Percentiles rank a stretch among this genome's conserved stretches.
phyloP scores from a whole-genome alignment of 2,888 invertebrate genomes.

The Branchipolynoe longqiensis region DNA sequence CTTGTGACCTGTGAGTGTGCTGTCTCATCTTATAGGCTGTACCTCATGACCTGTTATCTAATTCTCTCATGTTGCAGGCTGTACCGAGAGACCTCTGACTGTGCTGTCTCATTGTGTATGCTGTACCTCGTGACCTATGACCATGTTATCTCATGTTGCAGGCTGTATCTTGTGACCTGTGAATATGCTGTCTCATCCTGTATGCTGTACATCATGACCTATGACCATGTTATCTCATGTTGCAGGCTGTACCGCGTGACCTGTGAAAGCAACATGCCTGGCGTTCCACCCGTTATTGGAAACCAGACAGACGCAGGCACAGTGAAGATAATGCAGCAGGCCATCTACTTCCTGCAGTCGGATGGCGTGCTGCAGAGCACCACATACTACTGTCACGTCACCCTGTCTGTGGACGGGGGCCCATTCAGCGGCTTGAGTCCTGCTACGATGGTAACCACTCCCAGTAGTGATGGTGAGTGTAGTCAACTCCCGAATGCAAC shows the following conservation, averaged over 20 bases:
- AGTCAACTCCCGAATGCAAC: not conserved
- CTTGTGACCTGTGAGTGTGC: no score
- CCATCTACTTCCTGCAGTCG: conserved; percentile 63
- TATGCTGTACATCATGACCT: not conserved
- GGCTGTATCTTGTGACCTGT: no score
- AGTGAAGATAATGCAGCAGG: conserved; percentile 37
- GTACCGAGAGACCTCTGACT: no score
- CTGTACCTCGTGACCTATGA: no score
- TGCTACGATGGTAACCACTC: conserved; percentile 68
- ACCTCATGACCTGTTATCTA: no score
- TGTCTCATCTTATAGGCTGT: no score
- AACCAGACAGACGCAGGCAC: conserved; percentile 54
- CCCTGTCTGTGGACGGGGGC: conserved; percentile 60
- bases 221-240: not conserved
- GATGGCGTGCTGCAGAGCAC: conserved; percentile 68
- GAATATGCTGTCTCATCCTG: not conserved
- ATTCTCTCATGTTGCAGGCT: no score
- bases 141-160: no score
- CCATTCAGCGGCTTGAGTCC: conserved; percentile 67
- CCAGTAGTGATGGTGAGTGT: conserved; percentile 38
- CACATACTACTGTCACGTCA: conserved; percentile 68
- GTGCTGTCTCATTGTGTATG: no score
- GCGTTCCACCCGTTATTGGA: conserved; percentile 42
- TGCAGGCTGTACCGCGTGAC: conserved; percentile 65
- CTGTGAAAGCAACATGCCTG: conserved; percentile 59